These are phyloP conservation scores for Petrolisthes cinctipes DNA, from an alignment of 2,888 invertebrate species.

Conservation along the genomic window DNA sequence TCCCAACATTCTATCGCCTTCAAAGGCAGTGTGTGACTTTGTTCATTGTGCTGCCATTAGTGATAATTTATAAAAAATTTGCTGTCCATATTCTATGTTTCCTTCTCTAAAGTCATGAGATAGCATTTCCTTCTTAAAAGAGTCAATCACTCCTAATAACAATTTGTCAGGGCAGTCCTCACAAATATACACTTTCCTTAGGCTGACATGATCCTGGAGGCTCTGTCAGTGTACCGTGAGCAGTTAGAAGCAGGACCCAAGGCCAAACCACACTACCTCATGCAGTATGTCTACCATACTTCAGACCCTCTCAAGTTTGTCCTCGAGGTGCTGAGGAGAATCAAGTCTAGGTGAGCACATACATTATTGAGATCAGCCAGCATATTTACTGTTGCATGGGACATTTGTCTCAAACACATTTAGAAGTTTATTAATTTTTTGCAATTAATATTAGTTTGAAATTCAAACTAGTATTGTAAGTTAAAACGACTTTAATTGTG, in stretches of 20 bases:
- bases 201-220: conserved; percentile 92
- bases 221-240: conserved; percentile 81
- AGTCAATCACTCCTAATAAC: too few species aligned
- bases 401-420: not conserved
- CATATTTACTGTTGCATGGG: too few species aligned
- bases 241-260: conserved; percentile 76
- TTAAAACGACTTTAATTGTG: not conserved
- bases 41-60: too few species aligned
- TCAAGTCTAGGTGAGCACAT: conserved; percentile 81
- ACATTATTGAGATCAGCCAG: not conserved
- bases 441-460: not conserved
- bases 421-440: not conserved
- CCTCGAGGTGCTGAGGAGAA: conserved; percentile 81
- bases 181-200: conserved; percentile 36
- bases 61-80: not conserved
- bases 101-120: too few species aligned
- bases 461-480: not conserved
- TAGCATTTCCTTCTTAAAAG: too few species aligned
- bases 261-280: conserved; percentile 83
- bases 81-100: too few species aligned
- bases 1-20: too few species aligned
- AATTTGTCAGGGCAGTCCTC: conserved; percentile 26
- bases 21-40: too few species aligned
- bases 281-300: conserved; percentile 80
- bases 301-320: conserved; percentile 77